Conservation (phyloP, 2,888 invertebrate genomes). For the Netelia fuscicornis region DNA sequence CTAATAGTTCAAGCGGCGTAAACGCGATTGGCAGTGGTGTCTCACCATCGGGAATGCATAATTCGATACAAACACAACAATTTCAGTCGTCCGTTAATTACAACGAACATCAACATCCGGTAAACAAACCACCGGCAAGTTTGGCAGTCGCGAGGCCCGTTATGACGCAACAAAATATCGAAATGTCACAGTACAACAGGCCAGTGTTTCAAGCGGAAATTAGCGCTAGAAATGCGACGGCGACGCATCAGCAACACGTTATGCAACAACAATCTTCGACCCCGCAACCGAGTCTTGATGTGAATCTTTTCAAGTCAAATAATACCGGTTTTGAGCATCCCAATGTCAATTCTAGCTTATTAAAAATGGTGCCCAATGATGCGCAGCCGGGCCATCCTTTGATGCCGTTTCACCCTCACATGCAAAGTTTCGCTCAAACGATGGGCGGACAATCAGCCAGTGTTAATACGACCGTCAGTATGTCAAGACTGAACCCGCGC, state of each 20-base stretch:
- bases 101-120: constrained; percentile 76
- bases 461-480: constrained; percentile 85
- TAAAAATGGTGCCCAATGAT: constrained; percentile 84
- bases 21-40: constrained; percentile 74
- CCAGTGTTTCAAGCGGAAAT: constrained; percentile 79
- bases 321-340: constrained; percentile 78
- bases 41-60: constrained; percentile 78
- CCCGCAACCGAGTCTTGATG: constrained; percentile 79
- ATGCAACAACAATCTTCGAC: constrained; percentile 80
- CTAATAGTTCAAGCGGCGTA: constrained; percentile 84
- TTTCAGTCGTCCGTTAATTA: constrained; percentile 78
- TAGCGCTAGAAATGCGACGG: constrained; percentile 73
- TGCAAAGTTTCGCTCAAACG: constrained; percentile 80
- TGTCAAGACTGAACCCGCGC: constrained; percentile 92
- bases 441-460: constrained; percentile 80
- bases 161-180: constrained; percentile 78
- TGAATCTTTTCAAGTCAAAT: constrained; percentile 79
- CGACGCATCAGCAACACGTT: constrained; percentile 76
- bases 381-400: constrained; percentile 77
- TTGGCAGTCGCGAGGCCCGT: constrained; percentile 82
- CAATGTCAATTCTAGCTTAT: constrained; percentile 81
- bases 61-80: constrained; percentile 79
- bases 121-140: constrained; percentile 79
- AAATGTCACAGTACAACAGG: constrained; percentile 79
- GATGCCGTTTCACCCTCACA: constrained; percentile 80